phyloP scores from a whole-genome alignment of 2,113 vertebrate genomes.

The Rousettus leschenaultii region DNA sequence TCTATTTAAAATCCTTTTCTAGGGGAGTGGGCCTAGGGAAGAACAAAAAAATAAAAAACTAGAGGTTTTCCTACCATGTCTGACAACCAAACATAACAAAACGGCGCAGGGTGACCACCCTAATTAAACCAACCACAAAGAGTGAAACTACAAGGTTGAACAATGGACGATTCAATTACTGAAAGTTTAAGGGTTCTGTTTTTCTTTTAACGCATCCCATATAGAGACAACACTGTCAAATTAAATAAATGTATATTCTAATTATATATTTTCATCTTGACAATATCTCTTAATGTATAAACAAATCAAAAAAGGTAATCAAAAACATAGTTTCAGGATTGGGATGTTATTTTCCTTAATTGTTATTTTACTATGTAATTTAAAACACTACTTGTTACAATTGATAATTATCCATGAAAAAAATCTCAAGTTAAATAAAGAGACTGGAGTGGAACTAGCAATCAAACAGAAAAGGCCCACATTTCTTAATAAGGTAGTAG shows the following conservation, averaged over 20 bases:
- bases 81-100: background rate
- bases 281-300: background rate
- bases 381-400: conserved; percentile 44
- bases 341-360: background rate
- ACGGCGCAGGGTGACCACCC: background rate
- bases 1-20: background rate
- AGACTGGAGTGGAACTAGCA: background rate
- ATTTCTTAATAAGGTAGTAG: background rate
- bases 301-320: background rate
- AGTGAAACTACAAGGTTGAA: background rate
- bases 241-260: background rate
- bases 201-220: background rate
- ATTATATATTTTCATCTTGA: background rate
- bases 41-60: background rate
- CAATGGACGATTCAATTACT: background rate
- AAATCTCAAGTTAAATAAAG: conserved; percentile 39
- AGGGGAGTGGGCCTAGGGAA: background rate
- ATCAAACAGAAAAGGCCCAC: background rate
- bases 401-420: background rate
- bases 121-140: background rate
- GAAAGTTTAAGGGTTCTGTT: background rate
- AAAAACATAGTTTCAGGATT: background rate
- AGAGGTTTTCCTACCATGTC: background rate
- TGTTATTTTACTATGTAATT: background rate
- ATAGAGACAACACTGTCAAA: background rate